A percentile compares a stretch with the other conserved stretches of the same genome.
Evolutionary conservation across 2,888 invertebrate species (phyloP).

Genomic region (Lordiphosa fenestrarum): DNA sequence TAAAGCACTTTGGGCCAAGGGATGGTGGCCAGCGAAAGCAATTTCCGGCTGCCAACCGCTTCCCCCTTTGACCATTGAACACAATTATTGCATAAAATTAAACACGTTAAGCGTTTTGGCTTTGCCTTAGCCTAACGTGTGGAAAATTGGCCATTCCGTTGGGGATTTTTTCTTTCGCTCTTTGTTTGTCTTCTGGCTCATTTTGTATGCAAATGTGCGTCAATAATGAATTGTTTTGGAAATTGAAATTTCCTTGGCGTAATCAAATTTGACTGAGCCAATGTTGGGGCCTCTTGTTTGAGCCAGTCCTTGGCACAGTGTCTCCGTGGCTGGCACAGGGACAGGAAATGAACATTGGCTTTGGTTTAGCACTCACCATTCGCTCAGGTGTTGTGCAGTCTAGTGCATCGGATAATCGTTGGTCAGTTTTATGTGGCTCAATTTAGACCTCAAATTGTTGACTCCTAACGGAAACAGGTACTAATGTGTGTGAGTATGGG

Average conservation of each 20-base stretch:
- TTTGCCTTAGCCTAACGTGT: slow-evolving; percentile 51
- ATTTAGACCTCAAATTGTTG: too few relatives aligned
- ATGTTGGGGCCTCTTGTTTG: slow-evolving; percentile 20
- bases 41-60: slow-evolving; percentile 9
- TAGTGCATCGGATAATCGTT: too few relatives aligned
- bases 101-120: slow-evolving; percentile 49
- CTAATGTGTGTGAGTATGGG: too few relatives aligned
- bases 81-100: slow-evolving; percentile 33
- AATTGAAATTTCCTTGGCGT: slow-evolving; percentile 32
- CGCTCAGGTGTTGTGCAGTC: too few relatives aligned
- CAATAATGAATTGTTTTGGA: background rate
- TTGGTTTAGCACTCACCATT: too few relatives aligned
- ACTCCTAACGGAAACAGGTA: too few relatives aligned
- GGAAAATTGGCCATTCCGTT: slow-evolving; percentile 64
- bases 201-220: background rate
- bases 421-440: too few relatives aligned
- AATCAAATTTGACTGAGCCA: slow-evolving; percentile 37
- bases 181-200: slow-evolving; percentile 1
- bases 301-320: background rate
- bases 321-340: too few relatives aligned
- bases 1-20: slow-evolving; percentile 5
- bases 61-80: slow-evolving; percentile 1
- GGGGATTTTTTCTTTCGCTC: slow-evolving; percentile 13
- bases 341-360: too few relatives aligned
- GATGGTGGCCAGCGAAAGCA: background rate